Conservation (phyloP, 2,113 vertebrate species). For the Naja naja region DNA sequence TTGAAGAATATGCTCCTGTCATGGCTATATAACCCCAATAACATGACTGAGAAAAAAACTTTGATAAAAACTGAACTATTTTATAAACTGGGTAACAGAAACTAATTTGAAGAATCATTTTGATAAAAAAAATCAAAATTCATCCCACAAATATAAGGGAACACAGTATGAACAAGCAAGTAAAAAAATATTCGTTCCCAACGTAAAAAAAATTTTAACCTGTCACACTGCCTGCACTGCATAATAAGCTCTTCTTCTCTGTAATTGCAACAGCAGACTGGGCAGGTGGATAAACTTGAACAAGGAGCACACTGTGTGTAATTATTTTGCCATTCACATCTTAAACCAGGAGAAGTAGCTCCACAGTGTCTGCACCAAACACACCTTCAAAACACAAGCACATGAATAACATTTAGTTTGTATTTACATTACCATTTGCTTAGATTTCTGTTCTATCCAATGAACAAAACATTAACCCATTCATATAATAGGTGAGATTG, state of each 20-base stretch:
- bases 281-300: slow-evolving; percentile 84
- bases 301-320: slow-evolving; percentile 96
- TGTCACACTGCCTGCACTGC: slow-evolving; percentile 91
- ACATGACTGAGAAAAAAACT: not conserved
- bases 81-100: not conserved
- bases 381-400: slow-evolving; percentile 79
- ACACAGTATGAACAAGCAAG: not conserved
- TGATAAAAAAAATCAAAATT: not conserved
- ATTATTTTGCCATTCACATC: slow-evolving; percentile 94
- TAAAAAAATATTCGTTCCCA: not conserved
- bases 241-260: slow-evolving; percentile 88
- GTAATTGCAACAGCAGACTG: slow-evolving; percentile 80
- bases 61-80: not conserved
- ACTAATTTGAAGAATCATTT: not conserved
- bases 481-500: not conserved
- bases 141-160: not conserved
- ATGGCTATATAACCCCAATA: not conserved
- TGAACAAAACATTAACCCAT: not conserved
- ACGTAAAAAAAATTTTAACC: slow-evolving; percentile 69
- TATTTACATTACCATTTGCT: not conserved
- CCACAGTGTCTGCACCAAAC: slow-evolving; percentile 94
- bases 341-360: slow-evolving; percentile 84
- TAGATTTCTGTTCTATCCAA: not conserved
- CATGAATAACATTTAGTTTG: not conserved
- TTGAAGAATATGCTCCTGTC: not conserved